phyloP scores from a whole-genome alignment of 1,140 invertebrate species.

The Lepidurus apus region DNA sequence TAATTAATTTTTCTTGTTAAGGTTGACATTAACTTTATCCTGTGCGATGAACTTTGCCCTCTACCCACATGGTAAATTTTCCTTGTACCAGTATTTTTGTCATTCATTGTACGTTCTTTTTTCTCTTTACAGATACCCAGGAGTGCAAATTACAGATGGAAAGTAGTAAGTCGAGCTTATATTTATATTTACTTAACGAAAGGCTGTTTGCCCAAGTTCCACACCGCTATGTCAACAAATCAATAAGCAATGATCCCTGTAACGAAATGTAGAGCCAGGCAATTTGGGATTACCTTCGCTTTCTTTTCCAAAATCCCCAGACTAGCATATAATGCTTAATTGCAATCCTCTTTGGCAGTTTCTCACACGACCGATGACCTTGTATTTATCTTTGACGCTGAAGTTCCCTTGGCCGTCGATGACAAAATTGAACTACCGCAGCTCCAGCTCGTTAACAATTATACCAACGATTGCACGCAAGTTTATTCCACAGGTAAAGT shows the following conservation, averaged over 20 bases:
- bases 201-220: not conserved
- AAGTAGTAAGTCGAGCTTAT: slow-evolving; percentile 64
- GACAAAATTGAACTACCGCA: slow-evolving; percentile 82
- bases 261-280: not conserved
- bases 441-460: slow-evolving; percentile 72
- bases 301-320: not conserved
- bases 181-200: not conserved
- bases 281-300: not conserved
- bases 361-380: slow-evolving; percentile 86
- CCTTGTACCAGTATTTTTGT: not conserved
- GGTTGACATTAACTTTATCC: slow-evolving; percentile 70
- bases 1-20: slow-evolving; percentile 43
- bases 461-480: slow-evolving; percentile 80
- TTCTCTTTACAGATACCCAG: slow-evolving; percentile 59
- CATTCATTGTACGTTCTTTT: not conserved
- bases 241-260: not conserved
- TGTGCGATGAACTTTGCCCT: slow-evolving; percentile 89
- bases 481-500: slow-evolving; percentile 71
- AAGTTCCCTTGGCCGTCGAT: slow-evolving; percentile 83
- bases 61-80: slow-evolving; percentile 63
- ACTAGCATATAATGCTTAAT: not conserved
- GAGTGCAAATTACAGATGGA: slow-evolving; percentile 88
- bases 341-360: slow-evolving; percentile 50
- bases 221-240: slow-evolving; percentile 15
- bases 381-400: slow-evolving; percentile 82